Conservation (phyloP, 2,888 invertebrate species). For the Eustalomyia histrio region DNA sequence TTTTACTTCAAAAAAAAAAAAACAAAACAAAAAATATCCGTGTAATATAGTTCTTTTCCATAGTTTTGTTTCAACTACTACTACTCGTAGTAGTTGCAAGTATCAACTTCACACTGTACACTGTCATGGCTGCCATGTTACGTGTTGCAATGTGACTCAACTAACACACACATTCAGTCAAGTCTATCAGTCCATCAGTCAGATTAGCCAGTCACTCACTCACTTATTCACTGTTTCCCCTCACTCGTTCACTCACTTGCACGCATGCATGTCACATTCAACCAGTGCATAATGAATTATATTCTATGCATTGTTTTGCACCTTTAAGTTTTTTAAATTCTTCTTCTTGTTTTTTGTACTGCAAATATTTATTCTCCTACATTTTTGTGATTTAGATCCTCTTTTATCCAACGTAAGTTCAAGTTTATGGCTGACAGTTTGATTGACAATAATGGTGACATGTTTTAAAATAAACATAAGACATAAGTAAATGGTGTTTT, state of each 20-base stretch:
- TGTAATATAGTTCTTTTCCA: constrained; percentile 2
- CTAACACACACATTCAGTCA: constrained; percentile 6
- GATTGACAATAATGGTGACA: constrained; percentile 64
- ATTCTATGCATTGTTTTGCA: constrained; percentile 53
- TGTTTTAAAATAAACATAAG: constrained; percentile 50
- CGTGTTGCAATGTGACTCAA: constrained; percentile 60
- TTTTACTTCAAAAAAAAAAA: constrained; percentile 30
- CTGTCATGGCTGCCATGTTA: constrained; percentile 66
- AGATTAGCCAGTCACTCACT: constrained; percentile 24
- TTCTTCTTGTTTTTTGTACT: constrained; percentile 1
- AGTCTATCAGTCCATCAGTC: constrained; percentile 18
- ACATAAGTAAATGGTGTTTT: constrained; percentile 50
- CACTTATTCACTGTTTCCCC: background rate
- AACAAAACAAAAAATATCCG: constrained; percentile 14
- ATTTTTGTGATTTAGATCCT: constrained; percentile 52
- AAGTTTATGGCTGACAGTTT: constrained; percentile 64
- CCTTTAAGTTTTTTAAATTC: constrained; percentile 23
- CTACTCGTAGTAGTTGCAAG: no score
- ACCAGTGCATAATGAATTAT: constrained; percentile 51
- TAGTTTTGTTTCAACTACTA: background rate
- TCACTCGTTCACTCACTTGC: constrained; percentile 8
- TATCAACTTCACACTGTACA: constrained; percentile 31
- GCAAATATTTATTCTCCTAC: constrained; percentile 50
- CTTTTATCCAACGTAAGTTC: constrained; percentile 57
- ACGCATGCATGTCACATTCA: constrained; percentile 31